Conservation (phyloP, 1,140 invertebrate genomes). For the Cepaea nemoralis region DNA sequence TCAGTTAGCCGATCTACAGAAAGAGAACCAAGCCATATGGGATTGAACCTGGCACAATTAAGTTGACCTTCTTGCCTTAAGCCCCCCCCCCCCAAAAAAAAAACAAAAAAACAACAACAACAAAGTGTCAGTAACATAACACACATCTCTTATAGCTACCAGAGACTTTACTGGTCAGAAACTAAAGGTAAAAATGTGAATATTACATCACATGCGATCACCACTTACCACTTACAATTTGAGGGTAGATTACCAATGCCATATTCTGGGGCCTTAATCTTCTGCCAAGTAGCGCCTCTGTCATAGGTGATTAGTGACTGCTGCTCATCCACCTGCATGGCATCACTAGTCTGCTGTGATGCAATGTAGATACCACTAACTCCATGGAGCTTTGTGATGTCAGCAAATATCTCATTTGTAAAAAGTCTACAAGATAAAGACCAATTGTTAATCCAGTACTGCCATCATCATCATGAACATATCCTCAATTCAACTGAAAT, state of each 20-base stretch:
- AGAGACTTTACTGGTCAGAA: too few relatives aligned
- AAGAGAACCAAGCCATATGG: too few relatives aligned
- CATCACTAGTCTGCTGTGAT: conserved; percentile 77
- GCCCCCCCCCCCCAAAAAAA: too few relatives aligned
- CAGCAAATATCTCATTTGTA: conserved; percentile 86
- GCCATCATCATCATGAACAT: not conserved
- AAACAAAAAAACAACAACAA: too few relatives aligned
- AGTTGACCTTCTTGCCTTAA: too few relatives aligned
- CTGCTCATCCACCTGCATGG: conserved; percentile 55
- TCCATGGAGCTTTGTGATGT: conserved; percentile 89
- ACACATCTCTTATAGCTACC: too few relatives aligned
- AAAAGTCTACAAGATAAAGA: conserved; percentile 77
- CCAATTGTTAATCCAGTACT: conserved; percentile 77
- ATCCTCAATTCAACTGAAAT: too few relatives aligned
- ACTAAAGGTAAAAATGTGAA: too few relatives aligned
- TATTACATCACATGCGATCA: too few relatives aligned
- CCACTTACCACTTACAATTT: conserved; percentile 43
- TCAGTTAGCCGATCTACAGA: too few relatives aligned
- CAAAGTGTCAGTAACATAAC: too few relatives aligned
- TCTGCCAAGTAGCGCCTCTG: conserved; percentile 73
- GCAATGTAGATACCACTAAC: conserved; percentile 90
- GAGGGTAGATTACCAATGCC: not conserved
- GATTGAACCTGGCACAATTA: too few relatives aligned
- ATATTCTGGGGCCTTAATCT: conserved; percentile 52
- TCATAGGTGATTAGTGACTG: conserved; percentile 88